phyloP scores from a whole-genome alignment of 2,113 vertebrate genomes.

The Halichoerus grypus region DNA sequence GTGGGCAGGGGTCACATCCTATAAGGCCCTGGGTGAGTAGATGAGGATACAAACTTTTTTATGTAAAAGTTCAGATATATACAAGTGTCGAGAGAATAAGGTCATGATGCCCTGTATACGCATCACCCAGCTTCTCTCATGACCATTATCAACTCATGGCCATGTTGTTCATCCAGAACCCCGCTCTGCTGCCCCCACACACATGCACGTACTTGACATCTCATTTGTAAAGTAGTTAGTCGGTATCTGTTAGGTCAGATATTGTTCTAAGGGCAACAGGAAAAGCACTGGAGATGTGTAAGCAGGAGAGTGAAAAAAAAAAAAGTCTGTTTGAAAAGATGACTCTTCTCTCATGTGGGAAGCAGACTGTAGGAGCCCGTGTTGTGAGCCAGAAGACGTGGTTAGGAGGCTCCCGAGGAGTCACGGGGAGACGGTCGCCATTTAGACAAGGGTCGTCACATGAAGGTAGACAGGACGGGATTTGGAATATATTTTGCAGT shows the following conservation, averaged over 20 bases:
- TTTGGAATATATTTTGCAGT: neutral
- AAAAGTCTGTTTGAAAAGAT: neutral
- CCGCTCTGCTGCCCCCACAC: neutral
- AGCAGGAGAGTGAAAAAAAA: neutral
- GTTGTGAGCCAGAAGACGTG: neutral
- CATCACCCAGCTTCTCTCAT: neutral
- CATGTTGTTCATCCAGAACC: neutral
- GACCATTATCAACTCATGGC: accelerated
- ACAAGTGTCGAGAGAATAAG: neutral
- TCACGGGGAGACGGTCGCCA: neutral
- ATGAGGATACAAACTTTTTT: neutral
- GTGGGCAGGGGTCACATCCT: neutral
- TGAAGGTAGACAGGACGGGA: neutral
- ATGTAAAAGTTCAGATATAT: neutral
- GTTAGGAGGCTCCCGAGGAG: neutral
- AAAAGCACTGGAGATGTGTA: constrained; percentile 25
- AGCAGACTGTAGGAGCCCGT: neutral
- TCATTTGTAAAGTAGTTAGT: neutral
- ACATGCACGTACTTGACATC: neutral
- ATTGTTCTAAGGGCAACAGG: neutral
- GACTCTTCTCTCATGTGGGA: neutral
- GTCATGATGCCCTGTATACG: neutral
- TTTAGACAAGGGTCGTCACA: neutral
- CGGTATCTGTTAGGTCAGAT: neutral
- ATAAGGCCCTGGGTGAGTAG: neutral